Percentiles rank a stretch among this genome's conserved stretches.
These are phyloP conservation scores for Myiopsitta monachus DNA, from an alignment of 2,113 vertebrate species.

Conservation along the genomic window DNA sequence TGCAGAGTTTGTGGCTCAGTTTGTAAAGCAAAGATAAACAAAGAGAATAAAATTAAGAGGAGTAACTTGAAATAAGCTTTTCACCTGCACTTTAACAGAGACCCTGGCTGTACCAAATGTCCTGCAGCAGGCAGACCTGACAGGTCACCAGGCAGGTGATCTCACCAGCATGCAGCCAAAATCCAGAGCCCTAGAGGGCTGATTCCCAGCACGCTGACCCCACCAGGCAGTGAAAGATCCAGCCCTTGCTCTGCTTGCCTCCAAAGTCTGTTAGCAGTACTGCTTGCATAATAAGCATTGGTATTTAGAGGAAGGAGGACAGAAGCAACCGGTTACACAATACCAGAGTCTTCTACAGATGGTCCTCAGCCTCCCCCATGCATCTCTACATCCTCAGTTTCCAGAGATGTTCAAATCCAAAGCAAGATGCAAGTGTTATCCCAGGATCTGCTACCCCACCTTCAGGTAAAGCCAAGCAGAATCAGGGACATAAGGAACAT, in stretches of 20 bases:
- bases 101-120: background rate
- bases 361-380: background rate
- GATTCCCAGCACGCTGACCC: rapidly evolving
- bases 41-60: background rate
- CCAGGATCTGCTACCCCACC: background rate
- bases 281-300: background rate
- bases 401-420: background rate
- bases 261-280: background rate
- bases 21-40: background rate
- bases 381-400: background rate
- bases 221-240: background rate
- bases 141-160: background rate
- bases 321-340: background rate
- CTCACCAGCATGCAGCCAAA: background rate
- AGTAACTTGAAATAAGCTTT: background rate
- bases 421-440: background rate
- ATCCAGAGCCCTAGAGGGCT: rapidly evolving
- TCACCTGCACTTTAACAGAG: background rate
- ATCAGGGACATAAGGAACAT: background rate
- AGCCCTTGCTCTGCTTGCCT: background rate
- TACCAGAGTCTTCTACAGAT: background rate
- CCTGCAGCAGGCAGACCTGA: too few relatives aligned
- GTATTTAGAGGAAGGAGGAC: background rate
- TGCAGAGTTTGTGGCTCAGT: background rate
- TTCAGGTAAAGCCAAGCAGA: background rate